Conservation (phyloP, 64 coral and sea anemone species). For the Hydrozoanthus tunicans region DNA sequence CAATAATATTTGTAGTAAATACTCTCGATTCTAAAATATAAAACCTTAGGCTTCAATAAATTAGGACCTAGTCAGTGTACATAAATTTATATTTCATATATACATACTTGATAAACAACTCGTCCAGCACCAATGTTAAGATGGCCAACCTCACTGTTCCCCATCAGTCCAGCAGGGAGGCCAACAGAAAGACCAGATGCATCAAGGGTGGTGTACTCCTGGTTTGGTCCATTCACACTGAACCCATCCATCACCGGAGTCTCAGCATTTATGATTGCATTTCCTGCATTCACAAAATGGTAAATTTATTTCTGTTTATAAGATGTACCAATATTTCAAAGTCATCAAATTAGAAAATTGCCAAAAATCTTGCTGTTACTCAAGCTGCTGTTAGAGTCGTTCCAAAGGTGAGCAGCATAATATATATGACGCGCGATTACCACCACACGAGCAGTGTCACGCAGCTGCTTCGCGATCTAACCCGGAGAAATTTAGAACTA, state of each 20-base stretch:
- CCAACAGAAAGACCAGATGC: constrained; percentile 93
- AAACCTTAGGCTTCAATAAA: too few relatives aligned
- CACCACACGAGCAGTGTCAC: too few relatives aligned
- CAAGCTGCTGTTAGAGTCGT: too few relatives aligned
- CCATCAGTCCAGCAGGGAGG: constrained; percentile 93
- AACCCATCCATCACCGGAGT: constrained; percentile 96
- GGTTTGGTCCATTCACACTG: constrained; percentile 58
- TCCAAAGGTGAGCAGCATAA: too few relatives aligned
- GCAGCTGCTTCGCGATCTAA: too few relatives aligned
- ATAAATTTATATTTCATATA: not conserved
- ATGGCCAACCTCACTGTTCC: constrained; percentile 98
- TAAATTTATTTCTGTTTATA: not conserved
- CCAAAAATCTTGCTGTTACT: not conserved
- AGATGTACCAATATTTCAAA: not conserved
- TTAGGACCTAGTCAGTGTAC: too few relatives aligned
- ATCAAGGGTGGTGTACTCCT: constrained; percentile 92
- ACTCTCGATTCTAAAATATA: too few relatives aligned
- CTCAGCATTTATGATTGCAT: constrained; percentile 87
- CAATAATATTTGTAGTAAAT: too few relatives aligned
- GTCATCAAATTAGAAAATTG: not conserved
- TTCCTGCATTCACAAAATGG: constrained; percentile 56
- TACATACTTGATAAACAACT: constrained; percentile 88
- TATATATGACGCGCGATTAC: too few relatives aligned
- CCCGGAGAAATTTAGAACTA: too few relatives aligned
- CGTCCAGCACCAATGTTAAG: constrained; percentile 95